These are phyloP conservation scores for Bruchidius siliquastri DNA, from an alignment of 2,888 invertebrate genomes.

Conservation along the genomic window DNA sequence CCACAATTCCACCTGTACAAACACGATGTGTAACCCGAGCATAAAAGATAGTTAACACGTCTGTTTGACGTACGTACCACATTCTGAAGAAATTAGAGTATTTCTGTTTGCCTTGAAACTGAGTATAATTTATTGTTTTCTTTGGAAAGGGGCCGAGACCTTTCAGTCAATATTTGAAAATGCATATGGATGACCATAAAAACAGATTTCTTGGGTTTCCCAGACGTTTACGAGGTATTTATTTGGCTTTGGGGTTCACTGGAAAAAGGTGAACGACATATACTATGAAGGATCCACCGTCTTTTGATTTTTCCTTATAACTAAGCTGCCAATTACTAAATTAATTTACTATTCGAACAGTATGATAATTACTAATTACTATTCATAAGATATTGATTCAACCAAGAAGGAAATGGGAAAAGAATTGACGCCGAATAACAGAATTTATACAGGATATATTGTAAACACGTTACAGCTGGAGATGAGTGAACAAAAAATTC, in stretches of 20 bases:
- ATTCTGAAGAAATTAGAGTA: background rate
- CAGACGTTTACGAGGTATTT: background rate
- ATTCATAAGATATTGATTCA: too few species aligned
- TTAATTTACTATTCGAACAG: too few species aligned
- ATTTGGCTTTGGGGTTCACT: background rate
- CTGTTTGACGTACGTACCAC: background rate
- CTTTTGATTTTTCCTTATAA: too few species aligned
- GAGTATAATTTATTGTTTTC: background rate
- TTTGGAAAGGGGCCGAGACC: background rate
- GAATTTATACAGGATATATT: background rate
- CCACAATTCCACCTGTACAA: background rate
- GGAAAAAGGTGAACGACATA: background rate
- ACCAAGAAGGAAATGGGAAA: too few species aligned
- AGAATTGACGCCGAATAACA: too few species aligned
- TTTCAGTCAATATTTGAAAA: background rate
- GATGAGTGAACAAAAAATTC: background rate
- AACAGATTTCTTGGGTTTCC: background rate
- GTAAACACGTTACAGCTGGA: background rate
- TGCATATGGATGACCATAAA: background rate
- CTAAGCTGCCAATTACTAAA: too few species aligned
- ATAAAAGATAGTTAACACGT: background rate
- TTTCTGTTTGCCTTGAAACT: background rate
- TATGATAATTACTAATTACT: too few species aligned
- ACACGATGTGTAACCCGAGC: background rate
- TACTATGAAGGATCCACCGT: too few species aligned